Percentiles rank a stretch among this genome's conserved stretches.
phyloP scores from a whole-genome alignment of 2,888 invertebrate genomes.

The Xestia c-nigrum region DNA sequence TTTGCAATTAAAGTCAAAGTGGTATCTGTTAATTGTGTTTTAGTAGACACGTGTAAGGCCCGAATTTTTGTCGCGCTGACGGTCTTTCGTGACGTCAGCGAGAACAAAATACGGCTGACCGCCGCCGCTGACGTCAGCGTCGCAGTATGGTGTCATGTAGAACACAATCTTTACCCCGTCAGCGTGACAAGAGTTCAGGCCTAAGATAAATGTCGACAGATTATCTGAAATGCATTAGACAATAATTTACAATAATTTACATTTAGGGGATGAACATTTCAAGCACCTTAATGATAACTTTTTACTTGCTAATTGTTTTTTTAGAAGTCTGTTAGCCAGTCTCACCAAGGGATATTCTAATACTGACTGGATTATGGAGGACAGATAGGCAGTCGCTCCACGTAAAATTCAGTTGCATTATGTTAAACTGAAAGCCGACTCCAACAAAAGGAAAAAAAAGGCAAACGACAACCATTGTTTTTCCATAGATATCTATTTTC shows the following conservation, averaged over 20 bases:
- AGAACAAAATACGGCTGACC: too few relatives aligned
- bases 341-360: not conserved
- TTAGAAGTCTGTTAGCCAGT: not conserved
- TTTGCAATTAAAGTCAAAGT: conserved; percentile 40
- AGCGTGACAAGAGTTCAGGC: too few relatives aligned
- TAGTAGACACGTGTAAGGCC: not conserved
- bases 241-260: not conserved
- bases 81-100: too few relatives aligned
- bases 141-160: too few relatives aligned
- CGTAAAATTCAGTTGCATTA: too few relatives aligned
- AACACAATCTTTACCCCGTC: too few relatives aligned
- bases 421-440: too few relatives aligned
- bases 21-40: conserved; percentile 17
- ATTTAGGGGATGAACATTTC: not conserved
- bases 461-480: not conserved
- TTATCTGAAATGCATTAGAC: not conserved
- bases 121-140: too few relatives aligned
- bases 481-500: too few relatives aligned
- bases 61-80: too few relatives aligned
- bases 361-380: too few relatives aligned
- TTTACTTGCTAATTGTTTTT: not conserved
- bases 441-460: not conserved
- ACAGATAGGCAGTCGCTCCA: too few relatives aligned
- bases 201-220: not conserved
- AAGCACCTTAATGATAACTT: not conserved